Evolutionary conservation across 1,140 invertebrate genomes (phyloP).

Genomic region (Zaprionus nigranus): DNA sequence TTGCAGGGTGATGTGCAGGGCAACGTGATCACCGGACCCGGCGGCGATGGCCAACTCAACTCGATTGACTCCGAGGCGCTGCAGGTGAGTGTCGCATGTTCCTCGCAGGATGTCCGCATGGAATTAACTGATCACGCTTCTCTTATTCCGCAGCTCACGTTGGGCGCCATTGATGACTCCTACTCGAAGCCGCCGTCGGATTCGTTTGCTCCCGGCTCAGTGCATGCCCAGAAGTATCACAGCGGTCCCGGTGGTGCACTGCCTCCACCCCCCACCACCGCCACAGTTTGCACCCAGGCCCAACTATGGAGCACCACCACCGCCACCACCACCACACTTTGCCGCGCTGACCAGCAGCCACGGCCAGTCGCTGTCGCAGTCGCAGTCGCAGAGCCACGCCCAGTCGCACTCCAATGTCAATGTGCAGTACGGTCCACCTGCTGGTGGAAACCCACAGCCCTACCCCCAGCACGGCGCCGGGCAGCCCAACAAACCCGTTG

Average conservation of each 20-base stretch:
- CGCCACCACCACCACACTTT: slow-evolving; percentile 70
- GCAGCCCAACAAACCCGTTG: slow-evolving; percentile 87
- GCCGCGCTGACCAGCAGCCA: slow-evolving; percentile 67
- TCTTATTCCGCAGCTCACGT: not conserved
- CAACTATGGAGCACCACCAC: slow-evolving; percentile 33
- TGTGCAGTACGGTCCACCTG: slow-evolving; percentile 80
- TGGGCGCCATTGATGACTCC: slow-evolving; percentile 56
- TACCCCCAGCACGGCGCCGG: slow-evolving; percentile 74
- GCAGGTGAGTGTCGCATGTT: slow-evolving; percentile 47
- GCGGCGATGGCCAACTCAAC: slow-evolving; percentile 47
- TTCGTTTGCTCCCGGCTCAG: slow-evolving; percentile 66
- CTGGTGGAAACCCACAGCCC: slow-evolving; percentile 68
- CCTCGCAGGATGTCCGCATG: not conserved
- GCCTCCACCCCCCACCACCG: slow-evolving; percentile 32
- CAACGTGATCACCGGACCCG: slow-evolving; percentile 52
- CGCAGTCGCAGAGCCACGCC: slow-evolving; percentile 22
- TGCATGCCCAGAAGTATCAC: slow-evolving; percentile 67
- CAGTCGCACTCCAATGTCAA: slow-evolving; percentile 56
- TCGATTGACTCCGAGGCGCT: slow-evolving; percentile 68
- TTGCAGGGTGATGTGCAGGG: slow-evolving; percentile 56
- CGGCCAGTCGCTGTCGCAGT: slow-evolving; percentile 14
- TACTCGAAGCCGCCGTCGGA: slow-evolving; percentile 71
- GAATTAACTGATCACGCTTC: not conserved
- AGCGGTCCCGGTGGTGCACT: slow-evolving; percentile 15
- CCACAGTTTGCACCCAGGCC: slow-evolving; percentile 12